Conservation (phyloP, 2,888 invertebrate genomes). For the Meta bourneti region DNA sequence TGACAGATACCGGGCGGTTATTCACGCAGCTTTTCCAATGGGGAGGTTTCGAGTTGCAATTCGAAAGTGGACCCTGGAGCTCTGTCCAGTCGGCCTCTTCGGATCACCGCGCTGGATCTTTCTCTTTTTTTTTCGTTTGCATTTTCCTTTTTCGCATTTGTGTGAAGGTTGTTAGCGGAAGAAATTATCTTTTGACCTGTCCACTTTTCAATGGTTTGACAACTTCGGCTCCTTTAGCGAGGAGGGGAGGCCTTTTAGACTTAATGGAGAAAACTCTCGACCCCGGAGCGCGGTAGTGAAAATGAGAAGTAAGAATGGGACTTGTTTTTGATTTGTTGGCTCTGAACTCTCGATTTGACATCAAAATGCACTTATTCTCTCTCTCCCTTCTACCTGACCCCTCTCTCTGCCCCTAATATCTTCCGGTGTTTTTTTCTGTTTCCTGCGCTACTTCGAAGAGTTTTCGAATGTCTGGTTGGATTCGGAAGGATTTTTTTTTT, state of each 20-base stretch:
- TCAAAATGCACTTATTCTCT: background rate
- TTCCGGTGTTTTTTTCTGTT: conserved; percentile 6
- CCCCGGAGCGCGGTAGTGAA: background rate
- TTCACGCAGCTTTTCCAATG: conserved; percentile 35
- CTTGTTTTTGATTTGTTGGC: conserved; percentile 29
- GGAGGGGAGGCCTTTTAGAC: background rate
- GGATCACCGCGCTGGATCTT: conserved; percentile 30
- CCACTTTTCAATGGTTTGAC: conserved; percentile 33
- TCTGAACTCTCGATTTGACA: conserved; percentile 15
- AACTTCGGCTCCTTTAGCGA: background rate
- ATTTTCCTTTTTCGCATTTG: background rate
- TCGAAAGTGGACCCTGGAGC: conserved; percentile 26
- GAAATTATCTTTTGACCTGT: conserved; percentile 54
- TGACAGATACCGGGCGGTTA: conserved; percentile 37
- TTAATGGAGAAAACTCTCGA: conserved; percentile 1
- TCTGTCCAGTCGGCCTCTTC: conserved; percentile 50
- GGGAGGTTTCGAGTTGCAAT: conserved; percentile 10
- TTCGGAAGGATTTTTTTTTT: background rate
- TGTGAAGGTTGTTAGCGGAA: conserved; percentile 19
- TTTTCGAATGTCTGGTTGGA: background rate
- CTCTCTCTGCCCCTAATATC: background rate
- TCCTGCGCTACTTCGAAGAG: background rate
- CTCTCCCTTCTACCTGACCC: background rate
- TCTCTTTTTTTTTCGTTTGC: background rate
- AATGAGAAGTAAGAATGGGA: conserved; percentile 6